Percentiles rank a stretch among this genome's conserved stretches.
Conservation (phyloP, 2,797 vertebrate species). For the Scomberomorus guttatus region DNA sequence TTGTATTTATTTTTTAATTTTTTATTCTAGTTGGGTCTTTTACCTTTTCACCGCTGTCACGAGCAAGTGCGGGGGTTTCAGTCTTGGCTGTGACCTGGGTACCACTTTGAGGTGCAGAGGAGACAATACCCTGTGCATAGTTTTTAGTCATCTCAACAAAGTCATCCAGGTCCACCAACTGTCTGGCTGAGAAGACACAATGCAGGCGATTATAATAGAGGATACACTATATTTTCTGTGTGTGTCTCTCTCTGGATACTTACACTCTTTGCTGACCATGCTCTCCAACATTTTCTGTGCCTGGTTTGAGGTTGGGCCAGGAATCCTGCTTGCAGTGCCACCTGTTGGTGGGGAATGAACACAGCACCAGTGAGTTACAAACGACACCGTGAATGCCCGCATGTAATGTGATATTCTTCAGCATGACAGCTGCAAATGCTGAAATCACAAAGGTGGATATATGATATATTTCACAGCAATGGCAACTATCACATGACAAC, state of each 20-base stretch:
- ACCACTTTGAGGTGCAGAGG: slow-evolving; percentile 75
- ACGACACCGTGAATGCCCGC: slow-evolving; percentile 21
- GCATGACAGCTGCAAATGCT: slow-evolving; percentile 64
- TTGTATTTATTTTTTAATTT: background rate
- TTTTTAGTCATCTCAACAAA: slow-evolving; percentile 98
- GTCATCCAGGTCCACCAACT: slow-evolving; percentile 91
- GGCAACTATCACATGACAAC: background rate
- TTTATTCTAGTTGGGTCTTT: slow-evolving; percentile 15
- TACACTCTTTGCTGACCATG: slow-evolving; percentile 92
- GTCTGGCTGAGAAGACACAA: slow-evolving; percentile 83
- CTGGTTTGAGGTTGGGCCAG: slow-evolving; percentile 86
- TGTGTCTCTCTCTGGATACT: slow-evolving; percentile 63
- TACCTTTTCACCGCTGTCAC: slow-evolving; percentile 49
- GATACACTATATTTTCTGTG: background rate
- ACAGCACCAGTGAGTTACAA: slow-evolving; percentile 46
- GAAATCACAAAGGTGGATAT: slow-evolving; percentile 44
- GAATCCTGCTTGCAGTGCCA: slow-evolving; percentile 78
- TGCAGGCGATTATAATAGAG: background rate
- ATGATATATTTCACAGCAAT: slow-evolving; percentile 34
- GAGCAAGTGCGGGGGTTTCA: slow-evolving; percentile 43
- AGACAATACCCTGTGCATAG: slow-evolving; percentile 91
- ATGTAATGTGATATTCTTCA: slow-evolving; percentile 58
- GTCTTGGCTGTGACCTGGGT: slow-evolving; percentile 79
- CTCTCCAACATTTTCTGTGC: slow-evolving; percentile 93
- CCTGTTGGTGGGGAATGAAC: slow-evolving; percentile 70